Percentiles rank a stretch among this genome's conserved stretches.
Evolutionary conservation across 2,888 invertebrate species (phyloP).

Genomic region (Synanthedon vespiformis): DNA sequence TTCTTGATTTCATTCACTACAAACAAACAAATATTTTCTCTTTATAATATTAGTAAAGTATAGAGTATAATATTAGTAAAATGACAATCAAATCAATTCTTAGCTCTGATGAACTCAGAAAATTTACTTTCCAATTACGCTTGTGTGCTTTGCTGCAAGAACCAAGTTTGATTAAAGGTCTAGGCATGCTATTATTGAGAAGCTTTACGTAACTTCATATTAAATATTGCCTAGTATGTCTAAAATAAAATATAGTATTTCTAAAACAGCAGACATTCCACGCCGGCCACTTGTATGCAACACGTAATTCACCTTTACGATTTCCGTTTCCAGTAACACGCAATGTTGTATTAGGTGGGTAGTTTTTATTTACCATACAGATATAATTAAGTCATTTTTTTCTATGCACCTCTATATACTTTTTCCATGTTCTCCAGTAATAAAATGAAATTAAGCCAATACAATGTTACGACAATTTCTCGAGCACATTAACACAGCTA

Average conservation of each 20-base stretch:
- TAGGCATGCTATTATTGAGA: no score
- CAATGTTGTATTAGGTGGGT: conserved; percentile 1
- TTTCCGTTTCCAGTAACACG: conserved; percentile 4
- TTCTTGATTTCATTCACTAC: no score
- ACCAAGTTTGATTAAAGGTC: no score
- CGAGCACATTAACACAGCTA: conserved; percentile 37
- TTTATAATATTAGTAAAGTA: no score
- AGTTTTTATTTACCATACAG: conserved; percentile 1
- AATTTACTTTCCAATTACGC: no score
- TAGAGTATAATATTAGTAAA: no score
- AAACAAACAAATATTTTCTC: no score
- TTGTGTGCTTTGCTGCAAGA: no score
- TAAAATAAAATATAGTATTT: not conserved
- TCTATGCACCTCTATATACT: not conserved
- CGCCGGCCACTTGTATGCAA: conserved; percentile 1
- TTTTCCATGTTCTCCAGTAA: not conserved
- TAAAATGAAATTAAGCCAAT: not conserved
- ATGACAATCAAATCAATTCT: no score
- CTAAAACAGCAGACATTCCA: not conserved
- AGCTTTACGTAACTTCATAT: no score
- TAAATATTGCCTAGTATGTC: no score
- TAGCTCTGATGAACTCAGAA: no score
- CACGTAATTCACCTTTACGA: conserved; percentile 3
- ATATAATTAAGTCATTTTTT: not conserved
- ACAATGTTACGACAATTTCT: conserved; percentile 41